A percentile compares a stretch with the other conserved stretches of the same genome.
phyloP scores from a whole-genome alignment of 2,888 invertebrate genomes.

The Sesia bembeciformis region DNA sequence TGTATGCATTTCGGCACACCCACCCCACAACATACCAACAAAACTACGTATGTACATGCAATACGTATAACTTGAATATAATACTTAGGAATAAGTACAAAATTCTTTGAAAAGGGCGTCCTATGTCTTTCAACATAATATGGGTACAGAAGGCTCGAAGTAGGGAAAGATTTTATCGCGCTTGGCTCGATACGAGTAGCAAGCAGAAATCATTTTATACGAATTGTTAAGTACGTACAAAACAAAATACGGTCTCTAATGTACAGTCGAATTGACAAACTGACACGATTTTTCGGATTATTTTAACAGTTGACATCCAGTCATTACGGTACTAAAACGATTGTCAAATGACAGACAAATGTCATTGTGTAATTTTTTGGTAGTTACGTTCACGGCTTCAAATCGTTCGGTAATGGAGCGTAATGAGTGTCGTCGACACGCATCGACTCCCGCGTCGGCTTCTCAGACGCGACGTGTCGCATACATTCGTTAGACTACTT shows the following conservation, averaged over 20 bases:
- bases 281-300: conserved; percentile 5
- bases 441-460: conserved; percentile 8
- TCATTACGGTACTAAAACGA: conserved; percentile 20
- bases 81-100: no score
- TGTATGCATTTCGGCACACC: no score
- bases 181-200: no score
- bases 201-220: neutral
- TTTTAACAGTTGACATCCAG: conserved; percentile 26
- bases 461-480: neutral
- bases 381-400: conserved; percentile 23
- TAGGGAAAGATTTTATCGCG: no score
- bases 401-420: conserved; percentile 24
- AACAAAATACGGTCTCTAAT: neutral
- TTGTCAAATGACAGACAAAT: conserved; percentile 15
- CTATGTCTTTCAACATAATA: no score
- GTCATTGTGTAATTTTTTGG: conserved; percentile 17
- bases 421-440: conserved; percentile 22
- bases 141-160: no score
- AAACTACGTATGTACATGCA: no score
- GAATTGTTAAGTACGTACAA: neutral
- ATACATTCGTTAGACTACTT: neutral
- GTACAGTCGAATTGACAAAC: neutral
- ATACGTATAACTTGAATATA: no score
- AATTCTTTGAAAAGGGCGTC: no score
- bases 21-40: no score